These are phyloP conservation scores for Nymphalis urticae DNA, from an alignment of 2,888 invertebrate genomes.

Conservation along the genomic window DNA sequence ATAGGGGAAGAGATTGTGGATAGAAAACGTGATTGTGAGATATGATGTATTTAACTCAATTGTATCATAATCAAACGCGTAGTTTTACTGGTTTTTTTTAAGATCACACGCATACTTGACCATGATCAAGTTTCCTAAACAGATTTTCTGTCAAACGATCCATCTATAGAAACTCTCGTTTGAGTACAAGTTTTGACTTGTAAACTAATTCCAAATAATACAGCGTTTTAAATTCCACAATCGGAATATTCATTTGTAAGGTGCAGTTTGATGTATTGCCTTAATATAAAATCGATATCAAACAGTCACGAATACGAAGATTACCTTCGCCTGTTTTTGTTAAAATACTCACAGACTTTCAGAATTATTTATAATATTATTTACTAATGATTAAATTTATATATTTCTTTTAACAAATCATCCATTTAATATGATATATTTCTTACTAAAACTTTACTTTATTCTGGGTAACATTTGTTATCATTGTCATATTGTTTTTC, in stretches of 20 bases:
- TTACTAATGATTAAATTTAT: too few relatives aligned
- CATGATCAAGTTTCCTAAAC: slow-evolving; percentile 36
- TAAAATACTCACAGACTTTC: neutral
- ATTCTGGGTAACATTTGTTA: too few relatives aligned
- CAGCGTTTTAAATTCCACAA: slow-evolving; percentile 36
- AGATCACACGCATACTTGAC: slow-evolving; percentile 32
- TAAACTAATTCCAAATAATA: slow-evolving; percentile 33
- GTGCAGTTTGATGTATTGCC: slow-evolving; percentile 34
- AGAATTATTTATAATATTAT: neutral
- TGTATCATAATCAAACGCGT: neutral
- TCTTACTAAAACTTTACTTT: too few relatives aligned
- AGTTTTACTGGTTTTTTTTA: slow-evolving; percentile 6
- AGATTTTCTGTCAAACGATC: slow-evolving; percentile 18
- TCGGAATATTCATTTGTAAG: slow-evolving; percentile 31
- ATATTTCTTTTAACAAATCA: too few relatives aligned
- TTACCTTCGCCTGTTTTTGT: slow-evolving; percentile 19
- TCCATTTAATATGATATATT: too few relatives aligned
- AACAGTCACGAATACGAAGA: slow-evolving; percentile 21
- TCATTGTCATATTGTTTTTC: too few relatives aligned
- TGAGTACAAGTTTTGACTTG: slow-evolving; percentile 9
- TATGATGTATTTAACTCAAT: neutral
- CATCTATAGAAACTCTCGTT: slow-evolving; percentile 24
- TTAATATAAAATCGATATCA: slow-evolving; percentile 30
- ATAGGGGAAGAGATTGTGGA: too few relatives aligned
- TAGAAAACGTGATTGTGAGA: too few relatives aligned